phyloP scores from a whole-genome alignment of 2,113 vertebrate genomes.

The Charadrius vociferus region DNA sequence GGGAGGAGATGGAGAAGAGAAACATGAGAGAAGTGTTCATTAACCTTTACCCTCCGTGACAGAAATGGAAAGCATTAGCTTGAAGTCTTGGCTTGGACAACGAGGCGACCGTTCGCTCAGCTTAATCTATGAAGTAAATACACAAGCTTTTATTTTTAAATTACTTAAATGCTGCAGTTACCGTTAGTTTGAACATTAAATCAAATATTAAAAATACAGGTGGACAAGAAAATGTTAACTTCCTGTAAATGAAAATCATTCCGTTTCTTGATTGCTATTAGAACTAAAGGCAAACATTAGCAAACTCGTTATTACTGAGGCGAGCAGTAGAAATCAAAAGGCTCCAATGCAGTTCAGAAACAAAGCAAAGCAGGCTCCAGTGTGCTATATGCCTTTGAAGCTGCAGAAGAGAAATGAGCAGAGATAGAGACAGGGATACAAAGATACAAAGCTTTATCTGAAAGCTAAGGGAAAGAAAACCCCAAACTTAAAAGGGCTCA shows the following conservation, averaged over 20 bases:
- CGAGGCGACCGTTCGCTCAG: background rate
- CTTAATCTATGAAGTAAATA: background rate
- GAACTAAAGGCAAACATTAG: slow-evolving; percentile 17
- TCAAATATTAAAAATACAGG: background rate
- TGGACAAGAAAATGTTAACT: background rate
- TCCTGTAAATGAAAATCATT: background rate
- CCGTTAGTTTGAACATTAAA: background rate
- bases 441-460: slow-evolving; percentile 55
- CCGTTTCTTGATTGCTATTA: background rate
- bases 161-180: background rate
- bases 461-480: background rate
- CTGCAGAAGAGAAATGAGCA: slow-evolving; percentile 40
- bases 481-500: background rate
- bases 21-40: slow-evolving; percentile 4
- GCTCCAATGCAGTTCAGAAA: background rate
- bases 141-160: background rate
- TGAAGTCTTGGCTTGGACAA: background rate
- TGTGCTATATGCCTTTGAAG: background rate
- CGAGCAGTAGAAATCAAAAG: background rate
- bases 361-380: background rate
- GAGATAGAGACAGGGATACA: slow-evolving; percentile 40
- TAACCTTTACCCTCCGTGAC: background rate
- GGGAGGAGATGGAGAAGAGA: background rate
- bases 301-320: background rate
- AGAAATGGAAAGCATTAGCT: background rate